Percentiles rank a stretch among this genome's conserved stretches.
phyloP scores from a whole-genome alignment of 1,140 invertebrate species.

The Himalopsyche phryganea region DNA sequence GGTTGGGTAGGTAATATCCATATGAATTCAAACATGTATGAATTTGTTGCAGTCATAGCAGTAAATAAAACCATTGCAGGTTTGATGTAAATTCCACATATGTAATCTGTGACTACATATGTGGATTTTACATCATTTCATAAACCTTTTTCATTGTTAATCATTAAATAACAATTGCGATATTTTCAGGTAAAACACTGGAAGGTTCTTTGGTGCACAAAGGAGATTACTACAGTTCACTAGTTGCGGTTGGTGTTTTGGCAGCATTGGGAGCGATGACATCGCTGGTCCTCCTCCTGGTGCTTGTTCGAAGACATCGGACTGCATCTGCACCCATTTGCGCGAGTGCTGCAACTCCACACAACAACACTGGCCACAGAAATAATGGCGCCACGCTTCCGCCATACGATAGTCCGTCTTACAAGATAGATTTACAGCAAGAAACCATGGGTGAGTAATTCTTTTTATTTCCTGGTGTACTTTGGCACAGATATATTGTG shows the following conservation, averaged over 20 bases:
- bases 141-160: no score
- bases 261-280: conserved; percentile 78
- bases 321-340: conserved; percentile 66
- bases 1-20: no score
- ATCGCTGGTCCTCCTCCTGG: conserved; percentile 73
- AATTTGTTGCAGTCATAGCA: no score
- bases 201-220: conserved; percentile 49
- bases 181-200: conserved; percentile 59
- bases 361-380: conserved; percentile 21
- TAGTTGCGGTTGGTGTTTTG: conserved; percentile 83
- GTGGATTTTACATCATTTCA: no score
- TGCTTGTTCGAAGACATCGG: conserved; percentile 71
- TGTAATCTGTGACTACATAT: no score
- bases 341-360: conserved; percentile 47
- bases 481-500: no score
- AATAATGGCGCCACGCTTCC: conserved; percentile 48
- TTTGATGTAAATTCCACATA: no score
- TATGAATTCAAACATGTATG: no score
- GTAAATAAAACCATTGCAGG: no score
- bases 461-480: not conserved
- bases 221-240: conserved; percentile 79
- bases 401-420: conserved; percentile 90
- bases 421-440: conserved; percentile 89
- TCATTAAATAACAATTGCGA: no score
- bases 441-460: conserved; percentile 77